Percentiles rank a stretch among this genome's conserved stretches.
Evolutionary conservation across 2,797 vertebrate genomes (phyloP).

Genomic region (Muscicapa comitata): DNA sequence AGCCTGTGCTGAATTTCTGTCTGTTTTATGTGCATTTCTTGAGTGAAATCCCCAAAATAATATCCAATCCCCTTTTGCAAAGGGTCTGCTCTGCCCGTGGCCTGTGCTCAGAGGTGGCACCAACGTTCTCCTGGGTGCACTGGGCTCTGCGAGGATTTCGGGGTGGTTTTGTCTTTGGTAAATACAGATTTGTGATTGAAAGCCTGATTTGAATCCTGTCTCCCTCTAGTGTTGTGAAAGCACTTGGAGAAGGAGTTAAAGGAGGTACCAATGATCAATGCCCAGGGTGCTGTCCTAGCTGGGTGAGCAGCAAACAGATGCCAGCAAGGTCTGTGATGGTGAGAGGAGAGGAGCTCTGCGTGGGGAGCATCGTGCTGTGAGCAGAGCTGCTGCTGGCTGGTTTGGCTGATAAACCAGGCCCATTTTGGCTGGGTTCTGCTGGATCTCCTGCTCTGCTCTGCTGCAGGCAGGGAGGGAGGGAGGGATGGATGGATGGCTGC

Average conservation of each 20-base stretch:
- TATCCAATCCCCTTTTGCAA: neutral
- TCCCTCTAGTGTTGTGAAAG: conserved; percentile 27
- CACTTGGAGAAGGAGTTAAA: neutral
- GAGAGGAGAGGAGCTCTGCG: neutral
- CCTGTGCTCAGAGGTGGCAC: rapidly evolving
- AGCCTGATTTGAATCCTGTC: neutral
- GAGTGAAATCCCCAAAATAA: neutral
- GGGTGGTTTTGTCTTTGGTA: neutral
- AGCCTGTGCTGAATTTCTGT: neutral
- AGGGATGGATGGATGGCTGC: neutral
- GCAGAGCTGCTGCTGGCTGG: neutral
- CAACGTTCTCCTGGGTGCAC: rapidly evolving
- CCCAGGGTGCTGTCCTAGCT: neutral
- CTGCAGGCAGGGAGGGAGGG: neutral
- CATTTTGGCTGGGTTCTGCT: neutral
- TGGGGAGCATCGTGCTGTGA: rapidly evolving
- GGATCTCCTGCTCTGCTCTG: neutral
- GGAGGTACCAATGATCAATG: neutral
- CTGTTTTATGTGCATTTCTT: neutral
- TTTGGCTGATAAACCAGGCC: neutral
- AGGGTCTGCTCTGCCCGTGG: neutral
- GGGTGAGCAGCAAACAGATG: neutral
- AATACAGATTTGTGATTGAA: neutral
- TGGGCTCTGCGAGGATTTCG: rapidly evolving
- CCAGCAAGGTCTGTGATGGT: neutral